A percentile compares a stretch with the other conserved stretches of the same genome.
phyloP scores from a whole-genome alignment of 2,888 invertebrate species.

The Labia minor region DNA sequence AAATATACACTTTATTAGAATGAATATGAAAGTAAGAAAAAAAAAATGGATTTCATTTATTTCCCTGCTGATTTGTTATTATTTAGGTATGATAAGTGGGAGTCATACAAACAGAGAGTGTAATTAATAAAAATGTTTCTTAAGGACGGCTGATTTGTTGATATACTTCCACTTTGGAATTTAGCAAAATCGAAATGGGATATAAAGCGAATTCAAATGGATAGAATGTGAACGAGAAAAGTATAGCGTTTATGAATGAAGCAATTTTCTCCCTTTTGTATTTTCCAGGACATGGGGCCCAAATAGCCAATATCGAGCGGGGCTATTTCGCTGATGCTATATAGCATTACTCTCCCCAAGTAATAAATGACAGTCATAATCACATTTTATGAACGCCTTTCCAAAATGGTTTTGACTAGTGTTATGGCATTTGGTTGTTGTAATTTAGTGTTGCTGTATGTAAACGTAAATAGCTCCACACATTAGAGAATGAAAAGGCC shows the following conservation, averaged over 20 bases:
- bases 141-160: background rate
- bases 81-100: too few species aligned
- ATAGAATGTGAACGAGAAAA: background rate
- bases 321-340: slow-evolving; percentile 9
- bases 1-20: background rate
- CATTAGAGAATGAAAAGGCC: background rate
- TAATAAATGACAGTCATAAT: slow-evolving; percentile 13
- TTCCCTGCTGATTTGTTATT: too few species aligned
- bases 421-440: slow-evolving; percentile 2
- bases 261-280: slow-evolving; percentile 13
- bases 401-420: slow-evolving; percentile 13
- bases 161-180: background rate
- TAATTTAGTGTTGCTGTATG: background rate
- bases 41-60: too few species aligned
- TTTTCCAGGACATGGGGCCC: background rate
- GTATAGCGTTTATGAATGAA: slow-evolving; percentile 8
- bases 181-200: slow-evolving; percentile 7
- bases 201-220: slow-evolving; percentile 8
- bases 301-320: slow-evolving; percentile 13
- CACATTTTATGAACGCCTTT: slow-evolving; percentile 13
- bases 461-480: background rate
- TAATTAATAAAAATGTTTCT: too few species aligned
- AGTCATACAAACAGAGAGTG: too few species aligned
- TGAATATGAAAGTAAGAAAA: too few species aligned
- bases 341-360: slow-evolving; percentile 13